These are phyloP conservation scores for Myotis lucifugus DNA, from an alignment of 2,113 vertebrate genomes.

Conservation along the genomic window DNA sequence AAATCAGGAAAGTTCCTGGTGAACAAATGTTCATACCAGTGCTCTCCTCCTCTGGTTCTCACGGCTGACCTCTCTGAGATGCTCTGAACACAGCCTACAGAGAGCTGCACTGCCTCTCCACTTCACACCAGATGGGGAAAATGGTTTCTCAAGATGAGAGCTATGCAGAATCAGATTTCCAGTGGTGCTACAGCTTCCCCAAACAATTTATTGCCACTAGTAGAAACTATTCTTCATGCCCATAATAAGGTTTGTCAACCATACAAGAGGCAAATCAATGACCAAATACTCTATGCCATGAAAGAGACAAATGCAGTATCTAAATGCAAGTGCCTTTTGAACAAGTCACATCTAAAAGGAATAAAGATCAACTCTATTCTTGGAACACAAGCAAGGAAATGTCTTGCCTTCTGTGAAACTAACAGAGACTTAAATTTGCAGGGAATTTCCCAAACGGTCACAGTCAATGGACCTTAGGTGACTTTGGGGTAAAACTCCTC, in stretches of 20 bases:
- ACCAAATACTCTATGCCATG: background rate
- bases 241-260: constrained; percentile 32
- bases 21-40: background rate
- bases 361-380: background rate
- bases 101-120: background rate
- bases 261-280: constrained; percentile 63
- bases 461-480: background rate
- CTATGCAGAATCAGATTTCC: background rate
- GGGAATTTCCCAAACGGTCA: background rate
- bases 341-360: background rate
- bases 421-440: background rate
- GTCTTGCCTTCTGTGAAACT: background rate
- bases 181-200: background rate
- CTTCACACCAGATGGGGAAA: background rate
- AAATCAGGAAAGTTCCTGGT: background rate
- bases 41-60: background rate
- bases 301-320: background rate
- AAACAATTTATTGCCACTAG: constrained; percentile 12
- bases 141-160: background rate
- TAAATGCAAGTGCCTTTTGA: background rate
- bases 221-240: constrained; percentile 22
- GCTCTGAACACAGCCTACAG: too few relatives aligned
- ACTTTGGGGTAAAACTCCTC: background rate
- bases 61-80: background rate
- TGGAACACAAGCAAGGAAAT: background rate